A percentile compares a stretch with the other conserved stretches of the same genome.
These are phyloP conservation scores for Drosophila monieri DNA, from an alignment of 2,888 invertebrate genomes.

Conservation along the genomic window DNA sequence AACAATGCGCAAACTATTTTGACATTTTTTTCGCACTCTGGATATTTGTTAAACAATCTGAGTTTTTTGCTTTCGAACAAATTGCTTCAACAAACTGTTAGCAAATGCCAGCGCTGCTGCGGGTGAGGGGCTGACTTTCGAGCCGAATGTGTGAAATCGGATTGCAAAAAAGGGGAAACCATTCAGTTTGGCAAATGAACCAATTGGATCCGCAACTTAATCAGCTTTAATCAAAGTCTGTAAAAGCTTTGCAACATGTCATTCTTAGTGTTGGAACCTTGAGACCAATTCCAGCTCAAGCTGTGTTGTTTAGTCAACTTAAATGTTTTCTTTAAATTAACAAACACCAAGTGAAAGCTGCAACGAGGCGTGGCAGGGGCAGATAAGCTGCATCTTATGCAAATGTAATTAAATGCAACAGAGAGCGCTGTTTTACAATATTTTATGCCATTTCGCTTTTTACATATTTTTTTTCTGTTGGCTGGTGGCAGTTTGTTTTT, in stretches of 20 bases:
- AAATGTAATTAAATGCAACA: slow-evolving; percentile 74
- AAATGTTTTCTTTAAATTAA: not conserved
- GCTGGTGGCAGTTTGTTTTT: slow-evolving; percentile 6
- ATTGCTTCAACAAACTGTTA: slow-evolving; percentile 53
- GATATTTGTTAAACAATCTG: slow-evolving; percentile 51
- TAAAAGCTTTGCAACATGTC: not conserved
- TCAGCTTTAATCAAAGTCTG: not conserved
- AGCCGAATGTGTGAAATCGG: slow-evolving; percentile 6
- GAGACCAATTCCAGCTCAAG: not conserved
- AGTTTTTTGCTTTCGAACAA: slow-evolving; percentile 42
- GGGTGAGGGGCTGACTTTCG: slow-evolving; percentile 23
- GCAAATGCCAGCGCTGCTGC: slow-evolving; percentile 38
- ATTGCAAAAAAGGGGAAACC: slow-evolving; percentile 28
- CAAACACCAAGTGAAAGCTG: slow-evolving; percentile 9
- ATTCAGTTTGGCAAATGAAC: not conserved
- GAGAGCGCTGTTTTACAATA: slow-evolving; percentile 68
- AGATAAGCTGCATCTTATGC: slow-evolving; percentile 75
- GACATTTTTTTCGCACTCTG: slow-evolving; percentile 26
- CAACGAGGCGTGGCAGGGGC: slow-evolving; percentile 32
- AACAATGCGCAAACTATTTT: slow-evolving; percentile 57
- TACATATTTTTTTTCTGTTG: slow-evolving; percentile 12
- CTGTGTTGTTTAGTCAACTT: not conserved
- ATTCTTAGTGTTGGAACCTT: not conserved
- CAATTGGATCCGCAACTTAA: not conserved
- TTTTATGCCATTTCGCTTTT: slow-evolving; percentile 61